These are phyloP conservation scores for Tetramorium simillimum DNA, from an alignment of 1,140 invertebrate genomes.

Conservation along the genomic window DNA sequence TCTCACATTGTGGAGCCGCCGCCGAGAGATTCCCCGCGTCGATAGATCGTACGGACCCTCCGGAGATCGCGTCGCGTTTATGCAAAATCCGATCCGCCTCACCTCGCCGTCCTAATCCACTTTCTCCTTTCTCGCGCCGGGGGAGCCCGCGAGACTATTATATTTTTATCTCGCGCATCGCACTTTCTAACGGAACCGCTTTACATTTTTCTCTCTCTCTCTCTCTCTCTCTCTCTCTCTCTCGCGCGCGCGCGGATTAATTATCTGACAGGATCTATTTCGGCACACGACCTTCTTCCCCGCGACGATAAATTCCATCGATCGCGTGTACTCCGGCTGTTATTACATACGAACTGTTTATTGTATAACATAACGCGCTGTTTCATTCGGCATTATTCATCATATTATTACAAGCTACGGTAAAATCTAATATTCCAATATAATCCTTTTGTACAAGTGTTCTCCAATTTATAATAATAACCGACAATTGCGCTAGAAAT, in stretches of 20 bases:
- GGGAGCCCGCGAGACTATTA: constrained; percentile 25
- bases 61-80: constrained; percentile 27
- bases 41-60: constrained; percentile 40
- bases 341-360: constrained; percentile 44
- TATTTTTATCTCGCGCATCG: constrained; percentile 49
- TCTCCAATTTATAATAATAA: constrained; percentile 57
- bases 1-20: constrained; percentile 23
- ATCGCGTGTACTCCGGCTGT: constrained; percentile 1
- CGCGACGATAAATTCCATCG: constrained; percentile 31
- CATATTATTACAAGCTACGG: constrained; percentile 45
- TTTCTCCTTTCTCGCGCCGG: constrained; percentile 42
- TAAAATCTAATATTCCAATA: constrained; percentile 54
- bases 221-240: too few relatives aligned
- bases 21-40: constrained; percentile 38
- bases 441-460: constrained; percentile 29
- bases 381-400: constrained; percentile 35
- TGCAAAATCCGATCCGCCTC: constrained; percentile 39
- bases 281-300: constrained; percentile 5
- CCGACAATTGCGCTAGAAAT: constrained; percentile 11
- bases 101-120: constrained; percentile 45
- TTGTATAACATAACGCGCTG: constrained; percentile 28
- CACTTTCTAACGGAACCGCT: constrained; percentile 52
- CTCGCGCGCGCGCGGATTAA: constrained; percentile 37
- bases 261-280: constrained; percentile 37
- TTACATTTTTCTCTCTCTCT: constrained; percentile 36